phyloP scores from a whole-genome alignment of 1,140 invertebrate genomes.

The Samia ricini region DNA sequence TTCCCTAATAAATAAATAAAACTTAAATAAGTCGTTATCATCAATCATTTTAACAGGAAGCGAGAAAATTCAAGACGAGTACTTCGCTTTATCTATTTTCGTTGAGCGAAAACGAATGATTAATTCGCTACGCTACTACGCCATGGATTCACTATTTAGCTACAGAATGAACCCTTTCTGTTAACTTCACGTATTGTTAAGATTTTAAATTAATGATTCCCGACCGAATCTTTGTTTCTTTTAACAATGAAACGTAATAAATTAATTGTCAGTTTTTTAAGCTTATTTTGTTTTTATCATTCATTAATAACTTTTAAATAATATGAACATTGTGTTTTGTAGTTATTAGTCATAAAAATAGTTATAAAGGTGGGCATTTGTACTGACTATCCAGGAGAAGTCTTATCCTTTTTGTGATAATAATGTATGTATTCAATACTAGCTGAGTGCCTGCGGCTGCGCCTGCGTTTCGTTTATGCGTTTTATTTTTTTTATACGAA shows the following conservation, averaged over 20 bases:
- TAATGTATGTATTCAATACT: no score
- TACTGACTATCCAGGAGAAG: no score
- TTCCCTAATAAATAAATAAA: no score
- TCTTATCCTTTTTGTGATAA: no score
- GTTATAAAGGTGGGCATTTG: no score
- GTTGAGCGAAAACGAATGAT: background rate
- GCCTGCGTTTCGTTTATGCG: no score
- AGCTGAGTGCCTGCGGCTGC: no score
- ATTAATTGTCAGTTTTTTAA: background rate
- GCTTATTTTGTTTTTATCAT: background rate
- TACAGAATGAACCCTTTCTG: conserved; percentile 2
- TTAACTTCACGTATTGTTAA: conserved; percentile 5
- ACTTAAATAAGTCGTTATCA: background rate
- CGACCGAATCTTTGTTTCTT: background rate
- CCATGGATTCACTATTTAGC: background rate
- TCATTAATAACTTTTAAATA: background rate
- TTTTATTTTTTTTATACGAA: no score
- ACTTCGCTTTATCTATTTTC: conserved; percentile 3
- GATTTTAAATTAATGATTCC: conserved; percentile 1
- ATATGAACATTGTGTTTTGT: background rate
- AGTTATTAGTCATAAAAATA: no score
- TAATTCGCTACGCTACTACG: background rate
- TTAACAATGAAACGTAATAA: background rate
- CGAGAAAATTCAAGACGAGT: conserved; percentile 2
- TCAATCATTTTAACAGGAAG: background rate